Evolutionary conservation across 2,888 invertebrate genomes (phyloP).

Genomic region (Stenodema calcarata): DNA sequence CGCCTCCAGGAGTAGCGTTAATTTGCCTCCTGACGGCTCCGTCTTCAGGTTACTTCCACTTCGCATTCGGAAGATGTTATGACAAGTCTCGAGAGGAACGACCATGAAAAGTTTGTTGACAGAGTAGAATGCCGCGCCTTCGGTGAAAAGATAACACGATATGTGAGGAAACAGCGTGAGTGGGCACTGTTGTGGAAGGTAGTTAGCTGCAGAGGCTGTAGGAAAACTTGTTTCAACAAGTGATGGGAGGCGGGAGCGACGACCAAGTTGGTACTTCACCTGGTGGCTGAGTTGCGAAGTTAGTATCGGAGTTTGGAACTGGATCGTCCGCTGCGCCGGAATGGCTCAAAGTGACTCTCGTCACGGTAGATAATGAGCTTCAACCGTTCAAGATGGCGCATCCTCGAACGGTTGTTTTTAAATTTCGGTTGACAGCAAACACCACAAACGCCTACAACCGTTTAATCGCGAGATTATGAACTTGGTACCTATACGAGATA

Average conservation of each 20-base stretch:
- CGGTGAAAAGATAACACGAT: neutral
- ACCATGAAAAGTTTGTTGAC: neutral
- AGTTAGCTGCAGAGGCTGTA: neutral
- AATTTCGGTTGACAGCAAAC: too few species aligned
- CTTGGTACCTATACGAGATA: too few species aligned
- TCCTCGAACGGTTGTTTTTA: too few species aligned
- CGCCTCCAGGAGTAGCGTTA: too few species aligned
- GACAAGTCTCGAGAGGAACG: neutral
- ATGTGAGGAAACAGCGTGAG: neutral
- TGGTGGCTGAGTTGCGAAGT: neutral
- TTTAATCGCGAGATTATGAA: too few species aligned
- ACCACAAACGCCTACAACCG: too few species aligned
- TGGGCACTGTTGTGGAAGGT: neutral
- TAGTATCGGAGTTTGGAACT: neutral
- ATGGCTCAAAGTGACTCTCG: neutral
- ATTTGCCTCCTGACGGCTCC: too few species aligned
- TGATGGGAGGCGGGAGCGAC: neutral
- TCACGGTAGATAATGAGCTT: neutral
- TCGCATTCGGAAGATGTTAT: neutral
- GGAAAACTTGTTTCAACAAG: slow-evolving; percentile 2
- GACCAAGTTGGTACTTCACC: neutral
- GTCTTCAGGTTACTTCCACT: neutral
- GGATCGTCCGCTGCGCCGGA: neutral
- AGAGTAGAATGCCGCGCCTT: neutral
- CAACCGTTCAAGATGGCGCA: too few species aligned